Conservation (phyloP, 2,888 invertebrate species). For the Pasiphila rectangulata region DNA sequence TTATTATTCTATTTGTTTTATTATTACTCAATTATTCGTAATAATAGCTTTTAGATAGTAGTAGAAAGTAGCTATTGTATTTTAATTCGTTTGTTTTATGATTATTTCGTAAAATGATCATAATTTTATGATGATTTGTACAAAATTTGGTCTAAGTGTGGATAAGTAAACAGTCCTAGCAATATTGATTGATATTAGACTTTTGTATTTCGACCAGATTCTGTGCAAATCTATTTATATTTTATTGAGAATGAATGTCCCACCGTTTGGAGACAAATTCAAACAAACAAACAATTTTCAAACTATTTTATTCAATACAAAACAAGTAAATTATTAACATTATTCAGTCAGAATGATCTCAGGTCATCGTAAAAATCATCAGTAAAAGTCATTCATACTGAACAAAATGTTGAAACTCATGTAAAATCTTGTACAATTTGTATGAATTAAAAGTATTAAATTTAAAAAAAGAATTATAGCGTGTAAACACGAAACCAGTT, state of each 20-base stretch:
- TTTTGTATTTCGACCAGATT: not conserved
- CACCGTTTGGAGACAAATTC: conserved; percentile 19
- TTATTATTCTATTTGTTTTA: conserved; percentile 7
- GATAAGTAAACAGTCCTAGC: not conserved
- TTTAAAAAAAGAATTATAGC: conserved; percentile 27
- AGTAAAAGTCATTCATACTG: conserved; percentile 25
- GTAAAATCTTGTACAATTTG: conserved; percentile 17
- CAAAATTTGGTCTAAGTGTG: not conserved
- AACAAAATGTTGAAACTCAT: conserved; percentile 15
- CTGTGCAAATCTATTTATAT: not conserved
- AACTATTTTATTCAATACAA: conserved; percentile 70
- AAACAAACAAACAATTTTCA: conserved; percentile 43
- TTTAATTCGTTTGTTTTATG: not conserved
- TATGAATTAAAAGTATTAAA: conserved; percentile 12
- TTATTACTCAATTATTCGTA: not conserved
- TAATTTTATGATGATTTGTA: not conserved
- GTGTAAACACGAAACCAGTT: not conserved
- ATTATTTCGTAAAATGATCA: too few relatives aligned
- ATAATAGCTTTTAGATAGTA: not conserved
- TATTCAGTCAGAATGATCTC: conserved; percentile 71
- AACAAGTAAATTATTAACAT: conserved; percentile 67
- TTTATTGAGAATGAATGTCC: not conserved
- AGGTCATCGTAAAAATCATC: conserved; percentile 43
- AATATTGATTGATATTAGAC: not conserved
- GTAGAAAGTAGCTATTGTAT: conserved; percentile 1